Percentiles rank a stretch among this genome's conserved stretches.
phyloP scores from a whole-genome alignment of 2,797 vertebrate genomes.

The Aselliscus stoliczkanus region DNA sequence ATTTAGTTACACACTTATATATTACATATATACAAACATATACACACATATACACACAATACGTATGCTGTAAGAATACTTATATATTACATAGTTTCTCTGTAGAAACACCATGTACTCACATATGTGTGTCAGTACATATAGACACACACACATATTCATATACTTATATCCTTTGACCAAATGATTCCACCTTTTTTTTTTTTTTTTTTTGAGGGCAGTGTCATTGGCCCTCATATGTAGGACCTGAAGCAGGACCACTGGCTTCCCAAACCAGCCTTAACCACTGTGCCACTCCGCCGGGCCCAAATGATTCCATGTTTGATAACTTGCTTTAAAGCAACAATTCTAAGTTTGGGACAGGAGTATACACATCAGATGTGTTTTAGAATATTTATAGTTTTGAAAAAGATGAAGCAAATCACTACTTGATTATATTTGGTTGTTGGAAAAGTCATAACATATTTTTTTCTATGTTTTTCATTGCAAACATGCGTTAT shows the following conservation, averaged over 20 bases:
- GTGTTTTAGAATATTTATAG: background rate
- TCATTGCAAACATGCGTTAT: no score
- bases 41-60: background rate
- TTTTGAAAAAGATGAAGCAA: background rate
- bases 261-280: no score
- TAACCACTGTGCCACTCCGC: no score
- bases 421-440: background rate
- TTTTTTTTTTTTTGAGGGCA: no score
- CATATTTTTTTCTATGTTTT: no score
- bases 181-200: background rate
- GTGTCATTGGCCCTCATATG: no score
- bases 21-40: background rate
- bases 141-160: background rate
- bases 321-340: background rate
- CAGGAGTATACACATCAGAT: background rate
- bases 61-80: background rate
- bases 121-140: background rate
- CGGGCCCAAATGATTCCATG: background rate
- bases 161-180: background rate
- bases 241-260: no score
- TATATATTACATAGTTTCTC: background rate
- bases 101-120: background rate
- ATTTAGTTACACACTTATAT: background rate
- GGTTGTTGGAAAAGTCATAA: no score
- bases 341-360: slow-evolving; percentile 1